phyloP scores from a whole-genome alignment of 2,888 invertebrate species.

The Idaea biselata region DNA sequence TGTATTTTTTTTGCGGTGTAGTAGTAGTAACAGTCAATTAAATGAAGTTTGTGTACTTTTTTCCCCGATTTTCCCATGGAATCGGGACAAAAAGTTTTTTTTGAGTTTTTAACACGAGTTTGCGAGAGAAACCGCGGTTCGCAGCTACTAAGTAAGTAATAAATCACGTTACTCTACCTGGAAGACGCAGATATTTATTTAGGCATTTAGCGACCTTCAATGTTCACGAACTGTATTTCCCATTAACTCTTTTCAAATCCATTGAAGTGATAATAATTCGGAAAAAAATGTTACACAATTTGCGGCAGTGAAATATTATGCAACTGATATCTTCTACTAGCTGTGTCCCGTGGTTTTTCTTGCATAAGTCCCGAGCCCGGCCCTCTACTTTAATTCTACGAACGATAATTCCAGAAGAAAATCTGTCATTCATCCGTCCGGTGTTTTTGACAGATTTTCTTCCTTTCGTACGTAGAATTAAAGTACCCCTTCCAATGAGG shows the following conservation, averaged over 20 bases:
- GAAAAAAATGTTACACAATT: background rate
- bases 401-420: too few relatives aligned
- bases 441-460: too few relatives aligned
- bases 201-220: background rate
- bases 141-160: background rate
- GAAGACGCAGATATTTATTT: background rate
- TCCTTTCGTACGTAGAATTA: too few relatives aligned
- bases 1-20: background rate
- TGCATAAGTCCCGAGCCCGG: too few relatives aligned
- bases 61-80: too few relatives aligned
- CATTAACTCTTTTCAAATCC: conserved; percentile 41
- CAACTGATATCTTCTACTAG: background rate
- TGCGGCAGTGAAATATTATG: background rate
- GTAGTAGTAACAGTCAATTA: background rate
- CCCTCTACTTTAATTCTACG: too few relatives aligned
- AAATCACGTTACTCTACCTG: background rate
- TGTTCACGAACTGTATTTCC: conserved; percentile 8
- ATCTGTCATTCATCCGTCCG: too few relatives aligned
- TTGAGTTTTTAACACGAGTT: background rate
- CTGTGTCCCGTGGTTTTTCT: too few relatives aligned
- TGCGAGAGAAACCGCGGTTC: background rate
- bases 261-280: conserved; percentile 35
- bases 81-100: too few relatives aligned
- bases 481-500: too few relatives aligned
- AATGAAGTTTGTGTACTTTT: too few relatives aligned